phyloP scores from a whole-genome alignment of 2,797 vertebrate species.

The Xiphorhynchus erythropygius region DNA sequence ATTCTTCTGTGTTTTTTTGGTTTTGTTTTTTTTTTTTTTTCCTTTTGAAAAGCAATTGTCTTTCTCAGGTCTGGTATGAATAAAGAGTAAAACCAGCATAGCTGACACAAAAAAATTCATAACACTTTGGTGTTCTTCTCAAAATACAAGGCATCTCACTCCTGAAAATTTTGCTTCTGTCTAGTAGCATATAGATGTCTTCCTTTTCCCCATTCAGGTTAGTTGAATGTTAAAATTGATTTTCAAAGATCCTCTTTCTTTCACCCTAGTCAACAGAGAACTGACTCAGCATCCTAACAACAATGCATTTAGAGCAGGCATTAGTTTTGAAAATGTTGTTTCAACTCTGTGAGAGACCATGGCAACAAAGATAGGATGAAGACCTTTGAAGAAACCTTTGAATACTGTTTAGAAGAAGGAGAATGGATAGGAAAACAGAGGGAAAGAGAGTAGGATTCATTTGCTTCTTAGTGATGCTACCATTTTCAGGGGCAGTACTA shows the following conservation, averaged over 20 bases:
- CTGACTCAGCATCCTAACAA: constrained; percentile 54
- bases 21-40: background rate
- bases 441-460: constrained; percentile 53
- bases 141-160: background rate
- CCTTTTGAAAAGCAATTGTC: background rate
- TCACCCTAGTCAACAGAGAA: constrained; percentile 1
- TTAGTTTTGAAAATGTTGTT: constrained; percentile 63
- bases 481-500: constrained; percentile 56
- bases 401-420: constrained; percentile 55
- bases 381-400: constrained; percentile 65
- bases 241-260: constrained; percentile 52
- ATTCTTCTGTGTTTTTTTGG: background rate
- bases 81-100: constrained; percentile 1
- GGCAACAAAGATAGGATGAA: constrained; percentile 68
- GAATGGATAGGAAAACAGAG: constrained; percentile 51
- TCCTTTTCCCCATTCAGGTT: constrained; percentile 39
- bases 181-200: background rate
- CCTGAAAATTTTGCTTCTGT: background rate
- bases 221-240: constrained; percentile 44
- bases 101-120: background rate
- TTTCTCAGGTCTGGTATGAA: constrained; percentile 39
- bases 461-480: constrained; percentile 62
- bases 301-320: constrained; percentile 56
- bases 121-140: background rate
- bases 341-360: constrained; percentile 49